phyloP scores from a whole-genome alignment of 2,888 invertebrate genomes.

The Minunthozetes semirufus region DNA sequence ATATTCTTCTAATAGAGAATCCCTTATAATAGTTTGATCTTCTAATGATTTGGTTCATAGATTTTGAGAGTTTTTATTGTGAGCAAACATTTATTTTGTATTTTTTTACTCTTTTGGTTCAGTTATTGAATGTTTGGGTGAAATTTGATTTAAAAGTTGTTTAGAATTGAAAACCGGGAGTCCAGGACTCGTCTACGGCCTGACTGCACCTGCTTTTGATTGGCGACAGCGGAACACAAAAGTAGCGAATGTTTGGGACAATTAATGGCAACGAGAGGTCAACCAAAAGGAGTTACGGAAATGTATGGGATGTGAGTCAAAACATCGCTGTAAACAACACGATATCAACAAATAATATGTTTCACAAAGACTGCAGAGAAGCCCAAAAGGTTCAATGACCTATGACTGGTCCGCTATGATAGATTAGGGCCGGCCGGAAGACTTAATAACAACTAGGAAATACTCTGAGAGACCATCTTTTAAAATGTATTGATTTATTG shows the following conservation, averaged over 20 bases:
- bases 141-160: too few species aligned
- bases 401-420: conserved; percentile 33
- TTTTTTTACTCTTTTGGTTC: too few species aligned
- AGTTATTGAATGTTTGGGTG: too few species aligned
- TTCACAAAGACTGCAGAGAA: conserved; percentile 13
- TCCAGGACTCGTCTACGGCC: too few species aligned
- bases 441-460: conserved; percentile 16
- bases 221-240: too few species aligned
- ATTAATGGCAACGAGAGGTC: conserved; percentile 4
- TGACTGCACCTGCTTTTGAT: too few species aligned
- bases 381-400: conserved; percentile 35
- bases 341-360: conserved; percentile 2
- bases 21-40: too few species aligned
- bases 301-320: conserved; percentile 18
- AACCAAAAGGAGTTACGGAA: conserved; percentile 26
- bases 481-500: background rate
- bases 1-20: too few species aligned
- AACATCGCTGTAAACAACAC: conserved; percentile 22
- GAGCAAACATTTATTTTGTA: too few species aligned
- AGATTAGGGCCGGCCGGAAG: conserved; percentile 27
- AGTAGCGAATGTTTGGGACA: background rate
- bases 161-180: too few species aligned
- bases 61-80: too few species aligned
- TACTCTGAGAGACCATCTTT: conserved; percentile 24
- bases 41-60: too few species aligned